These are phyloP conservation scores for Intellagama lesueurii DNA, from an alignment of 2,797 vertebrate genomes.

Conservation along the genomic window DNA sequence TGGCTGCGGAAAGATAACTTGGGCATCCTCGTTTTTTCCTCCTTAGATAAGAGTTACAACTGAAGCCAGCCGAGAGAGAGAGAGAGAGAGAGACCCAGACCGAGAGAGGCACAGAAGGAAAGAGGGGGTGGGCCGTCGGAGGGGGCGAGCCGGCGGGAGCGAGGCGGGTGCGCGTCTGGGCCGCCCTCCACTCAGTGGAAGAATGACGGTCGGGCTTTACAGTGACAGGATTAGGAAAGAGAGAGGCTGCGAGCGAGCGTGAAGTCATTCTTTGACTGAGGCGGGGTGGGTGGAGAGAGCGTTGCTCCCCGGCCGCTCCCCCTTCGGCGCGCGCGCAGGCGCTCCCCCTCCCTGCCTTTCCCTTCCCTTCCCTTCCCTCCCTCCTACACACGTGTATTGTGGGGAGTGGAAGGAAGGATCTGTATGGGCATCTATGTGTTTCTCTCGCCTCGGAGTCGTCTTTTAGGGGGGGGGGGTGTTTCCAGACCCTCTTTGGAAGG, in stretches of 20 bases:
- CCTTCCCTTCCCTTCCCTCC: too few relatives aligned
- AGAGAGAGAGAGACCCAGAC: conserved; percentile 61
- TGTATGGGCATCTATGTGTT: neutral
- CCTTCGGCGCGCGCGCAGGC: neutral
- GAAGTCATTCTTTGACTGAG: conserved; percentile 76
- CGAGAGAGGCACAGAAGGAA: conserved; percentile 48
- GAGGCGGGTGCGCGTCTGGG: conserved; percentile 58
- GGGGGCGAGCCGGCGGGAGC: neutral
- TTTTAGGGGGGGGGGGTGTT: conserved; percentile 53
- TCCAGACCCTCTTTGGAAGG: conserved; percentile 55
- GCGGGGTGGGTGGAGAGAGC: conserved; percentile 71
- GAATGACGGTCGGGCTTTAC: conserved; percentile 84
- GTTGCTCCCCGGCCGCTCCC: conserved; percentile 57
- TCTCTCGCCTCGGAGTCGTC: conserved; percentile 34
- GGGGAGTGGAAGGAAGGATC: neutral
- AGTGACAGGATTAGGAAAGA: conserved; percentile 78
- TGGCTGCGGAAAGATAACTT: conserved; percentile 81
- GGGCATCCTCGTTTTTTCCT: conserved; percentile 81
- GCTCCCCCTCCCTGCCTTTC: too few relatives aligned
- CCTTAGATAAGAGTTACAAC: conserved; percentile 85
- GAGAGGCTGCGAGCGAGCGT: conserved; percentile 44
- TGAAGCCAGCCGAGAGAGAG: conserved; percentile 50
- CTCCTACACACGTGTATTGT: neutral
- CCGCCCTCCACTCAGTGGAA: conserved; percentile 83
- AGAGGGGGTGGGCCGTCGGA: neutral